Evolutionary conservation across 1,140 invertebrate genomes (phyloP), one percentile per base, ranked within the genome.

Genomic region (Tribolium madens): DNA sequence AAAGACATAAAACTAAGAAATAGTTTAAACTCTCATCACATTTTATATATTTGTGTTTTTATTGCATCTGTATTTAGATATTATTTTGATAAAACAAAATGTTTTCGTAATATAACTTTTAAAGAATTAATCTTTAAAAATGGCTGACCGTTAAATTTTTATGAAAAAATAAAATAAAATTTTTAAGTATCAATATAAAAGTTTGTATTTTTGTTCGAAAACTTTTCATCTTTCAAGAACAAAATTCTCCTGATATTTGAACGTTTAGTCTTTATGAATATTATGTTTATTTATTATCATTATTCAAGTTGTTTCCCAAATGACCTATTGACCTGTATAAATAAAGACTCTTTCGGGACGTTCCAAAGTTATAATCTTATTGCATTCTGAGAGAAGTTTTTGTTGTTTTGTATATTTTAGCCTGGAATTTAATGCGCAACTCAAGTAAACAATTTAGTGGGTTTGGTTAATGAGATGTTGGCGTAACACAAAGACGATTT

Each of bases 401-500:
- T 42, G 36, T 42, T 42, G 36, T 42, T 10, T 36, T 10, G 21
- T 26, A 5, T 26, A 42, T 42, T n/a, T 42, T 9, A 4, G 36
- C 5, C n/a, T n/a, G 33, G n/a, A 4, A 42, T 42, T 42, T 42
- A 42, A 42, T 42, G 36, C 36, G 21, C 21, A 26, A 26, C 21
- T 26, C 21, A 26, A 26, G 21, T 26, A 26, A 26, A 26, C 21
- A 26, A 26, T 26, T 26, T 26, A 26, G 21, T 5, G 21, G 21
- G 21, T 26, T 26, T 26, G 21, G 21, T 26, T 26, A 26, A 5
- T 26, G 21, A 26, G 21, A 26, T 26, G 21, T 26, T 26, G 21
- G 21, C 21, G 26, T 33, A 33, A 12, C 57, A 33, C 57, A 64
- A 64, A 64, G 52, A 64, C 57, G 10, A 64, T 60, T 60, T 60